Conservation (phyloP, 2,797 vertebrate species). For the Falco berigora region DNA sequence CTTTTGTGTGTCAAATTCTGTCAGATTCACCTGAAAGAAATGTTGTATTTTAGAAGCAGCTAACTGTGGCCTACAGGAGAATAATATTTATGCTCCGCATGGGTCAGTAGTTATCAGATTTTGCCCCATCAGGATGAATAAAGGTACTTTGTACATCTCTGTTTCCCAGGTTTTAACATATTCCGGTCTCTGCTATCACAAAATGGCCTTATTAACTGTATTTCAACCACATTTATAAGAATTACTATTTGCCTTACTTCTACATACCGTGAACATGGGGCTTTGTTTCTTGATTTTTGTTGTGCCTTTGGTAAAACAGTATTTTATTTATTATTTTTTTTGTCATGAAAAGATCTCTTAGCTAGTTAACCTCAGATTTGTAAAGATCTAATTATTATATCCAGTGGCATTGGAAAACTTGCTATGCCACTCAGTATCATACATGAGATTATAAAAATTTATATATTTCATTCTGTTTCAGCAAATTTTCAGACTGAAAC, state of each 20-base stretch:
- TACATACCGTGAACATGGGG: not conserved
- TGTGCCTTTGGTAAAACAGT: not conserved
- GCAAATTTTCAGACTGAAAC: not conserved
- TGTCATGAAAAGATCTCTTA: not conserved
- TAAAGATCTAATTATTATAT: not conserved
- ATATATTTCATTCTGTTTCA: not conserved
- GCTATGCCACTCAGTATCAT: not conserved
- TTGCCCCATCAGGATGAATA: not conserved
- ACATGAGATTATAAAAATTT: not conserved
- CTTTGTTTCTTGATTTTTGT: not conserved
- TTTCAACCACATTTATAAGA: not conserved
- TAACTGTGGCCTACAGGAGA: conserved; percentile 24
- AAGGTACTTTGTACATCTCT: not conserved
- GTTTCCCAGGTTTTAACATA: not conserved
- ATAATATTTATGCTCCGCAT: not conserved
- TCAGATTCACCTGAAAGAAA: conserved; percentile 59
- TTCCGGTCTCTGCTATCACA: not conserved
- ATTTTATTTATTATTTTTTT: not conserved
- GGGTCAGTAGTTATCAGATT: not conserved
- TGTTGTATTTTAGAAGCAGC: conserved; percentile 24
- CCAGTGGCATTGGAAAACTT: not conserved
- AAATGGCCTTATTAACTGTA: not conserved
- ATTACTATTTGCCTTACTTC: not conserved
- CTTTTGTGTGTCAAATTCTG: conserved; percentile 59
- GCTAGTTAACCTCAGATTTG: not conserved